Conservation (phyloP, 2,113 vertebrate genomes). For the Uria aalge region DNA sequence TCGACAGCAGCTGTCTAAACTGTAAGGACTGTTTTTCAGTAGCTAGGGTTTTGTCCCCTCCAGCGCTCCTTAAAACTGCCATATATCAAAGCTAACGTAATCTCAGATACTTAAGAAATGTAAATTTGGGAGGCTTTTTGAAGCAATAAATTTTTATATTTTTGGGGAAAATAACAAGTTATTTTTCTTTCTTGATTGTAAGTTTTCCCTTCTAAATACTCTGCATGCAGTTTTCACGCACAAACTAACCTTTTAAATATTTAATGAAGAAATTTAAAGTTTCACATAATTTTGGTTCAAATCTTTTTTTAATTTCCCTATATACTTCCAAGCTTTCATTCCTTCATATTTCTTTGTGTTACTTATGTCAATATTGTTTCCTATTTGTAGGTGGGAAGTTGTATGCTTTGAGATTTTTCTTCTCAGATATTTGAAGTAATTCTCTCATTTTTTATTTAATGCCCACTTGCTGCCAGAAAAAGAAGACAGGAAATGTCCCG, state of each 20-base stretch:
- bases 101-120: neutral
- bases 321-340: neutral
- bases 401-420: neutral
- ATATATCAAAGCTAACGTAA: neutral
- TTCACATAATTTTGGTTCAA: neutral
- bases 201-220: neutral
- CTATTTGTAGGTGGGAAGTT: neutral
- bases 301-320: neutral
- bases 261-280: neutral
- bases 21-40: neutral
- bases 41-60: neutral
- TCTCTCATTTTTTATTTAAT: neutral
- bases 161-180: neutral
- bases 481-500: neutral
- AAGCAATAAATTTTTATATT: neutral
- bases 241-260: neutral
- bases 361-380: neutral
- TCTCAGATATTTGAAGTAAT: neutral
- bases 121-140: neutral
- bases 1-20: neutral
- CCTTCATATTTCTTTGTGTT: neutral
- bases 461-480: neutral
- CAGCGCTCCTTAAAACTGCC: neutral
- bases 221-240: accelerated
- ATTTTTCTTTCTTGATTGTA: neutral